Conservation (phyloP, 2,888 invertebrate genomes). For the Sialis fuliginosa region DNA sequence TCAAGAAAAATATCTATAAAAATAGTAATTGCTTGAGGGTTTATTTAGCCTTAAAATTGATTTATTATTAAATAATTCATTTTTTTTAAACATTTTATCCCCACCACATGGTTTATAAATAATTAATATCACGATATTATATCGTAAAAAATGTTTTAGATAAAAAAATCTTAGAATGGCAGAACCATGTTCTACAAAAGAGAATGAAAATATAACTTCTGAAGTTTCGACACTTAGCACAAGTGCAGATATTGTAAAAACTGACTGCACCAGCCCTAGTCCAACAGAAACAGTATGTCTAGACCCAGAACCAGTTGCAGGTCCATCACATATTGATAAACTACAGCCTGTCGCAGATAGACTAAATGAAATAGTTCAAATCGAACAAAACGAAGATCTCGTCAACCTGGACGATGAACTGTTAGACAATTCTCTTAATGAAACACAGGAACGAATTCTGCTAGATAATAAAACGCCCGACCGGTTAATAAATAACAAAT, state of each 20-base stretch:
- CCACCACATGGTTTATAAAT: too few relatives aligned
- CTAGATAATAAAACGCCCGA: conserved; percentile 4
- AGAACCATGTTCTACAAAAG: conserved; percentile 23
- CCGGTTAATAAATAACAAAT: neutral
- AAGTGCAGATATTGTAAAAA: conserved; percentile 20
- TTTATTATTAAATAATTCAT: too few relatives aligned
- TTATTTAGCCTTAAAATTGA: too few relatives aligned
- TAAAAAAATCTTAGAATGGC: conserved; percentile 23
- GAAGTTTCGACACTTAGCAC: conserved; percentile 13
- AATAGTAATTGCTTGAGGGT: too few relatives aligned
- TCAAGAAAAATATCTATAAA: too few relatives aligned
- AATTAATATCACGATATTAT: neutral
- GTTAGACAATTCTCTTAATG: conserved; percentile 3
- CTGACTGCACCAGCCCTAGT: conserved; percentile 25
- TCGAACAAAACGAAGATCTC: too few relatives aligned
- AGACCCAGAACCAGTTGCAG: conserved; percentile 11
- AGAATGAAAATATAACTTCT: conserved; percentile 16
- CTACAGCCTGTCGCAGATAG: too few relatives aligned
- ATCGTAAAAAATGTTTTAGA: conserved; percentile 7
- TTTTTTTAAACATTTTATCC: too few relatives aligned
- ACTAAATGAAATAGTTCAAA: too few relatives aligned
- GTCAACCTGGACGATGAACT: neutral
- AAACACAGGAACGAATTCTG: conserved; percentile 4
- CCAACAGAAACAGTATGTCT: conserved; percentile 24
- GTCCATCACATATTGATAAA: neutral